Evolutionary conservation across 1,140 invertebrate genomes (phyloP), one percentile per base, ranked within the genome.

Genomic region (Rhagoletis pomonella): DNA sequence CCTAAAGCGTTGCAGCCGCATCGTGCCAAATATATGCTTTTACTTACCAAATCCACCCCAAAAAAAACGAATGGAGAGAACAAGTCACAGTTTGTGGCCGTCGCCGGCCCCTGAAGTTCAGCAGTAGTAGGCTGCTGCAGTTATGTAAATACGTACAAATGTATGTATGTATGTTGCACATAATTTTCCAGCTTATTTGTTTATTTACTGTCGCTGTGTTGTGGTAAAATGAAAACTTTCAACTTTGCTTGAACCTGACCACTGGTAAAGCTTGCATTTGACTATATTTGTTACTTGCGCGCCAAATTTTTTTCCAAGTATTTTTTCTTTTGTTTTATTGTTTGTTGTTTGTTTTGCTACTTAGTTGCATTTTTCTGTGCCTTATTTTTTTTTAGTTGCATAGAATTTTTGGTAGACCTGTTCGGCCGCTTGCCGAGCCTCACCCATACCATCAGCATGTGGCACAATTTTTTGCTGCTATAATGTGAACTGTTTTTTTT

Each of bases 21-120:
- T 29, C 47, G n/a, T 81, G 47, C 47, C 73, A 81, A 81, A 81
- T 81, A 81, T 81, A 81, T 81, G 73, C 42, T 81, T 81, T 81
- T 81, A 81, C 47, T 58, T 10, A 42, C 47, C 1, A 47, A 55
- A 55, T 81, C 14, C 47, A 81, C 47, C 73, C 73, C 19, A 58
- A 39, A 17, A 77, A 29, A 29, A 50, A 0, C 64, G 19, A 14
- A 1, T 42, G 19, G 19, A 6, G 1, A 81, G 47, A 81, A 81
- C 47, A 50, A 58, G 17, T n/a, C 19, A 9, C 64, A 65, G 4
- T 17, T 62, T 14, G 12, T 29, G 17, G 19, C 64, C 4, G 60
- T 14, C 29, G 29, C 29, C 4, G 17, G 64, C 64, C 4, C 1
- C 50, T 55, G 50, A 55, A 55, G 50, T 55, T 55, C 50, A 55